Evolutionary conservation across 2,888 invertebrate genomes (phyloP).

Genomic region (Diadromus collaris): DNA sequence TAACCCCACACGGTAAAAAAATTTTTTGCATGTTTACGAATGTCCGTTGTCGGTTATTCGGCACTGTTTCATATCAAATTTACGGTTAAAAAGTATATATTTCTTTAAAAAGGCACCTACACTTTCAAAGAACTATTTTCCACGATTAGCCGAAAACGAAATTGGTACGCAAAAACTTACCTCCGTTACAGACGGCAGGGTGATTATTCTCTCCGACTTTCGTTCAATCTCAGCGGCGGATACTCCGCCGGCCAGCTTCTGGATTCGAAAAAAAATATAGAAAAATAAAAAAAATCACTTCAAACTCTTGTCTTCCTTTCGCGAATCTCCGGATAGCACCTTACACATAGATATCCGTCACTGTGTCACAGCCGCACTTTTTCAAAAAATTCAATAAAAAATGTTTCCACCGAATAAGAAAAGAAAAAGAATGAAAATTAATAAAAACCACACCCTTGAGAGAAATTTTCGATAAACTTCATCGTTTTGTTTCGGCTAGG

Average conservation of each 20-base stretch:
- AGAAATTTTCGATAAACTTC: slow-evolving; percentile 29
- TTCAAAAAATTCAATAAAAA: slow-evolving; percentile 16
- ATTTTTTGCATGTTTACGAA: neutral
- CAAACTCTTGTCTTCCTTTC: neutral
- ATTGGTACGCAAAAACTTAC: slow-evolving; percentile 65
- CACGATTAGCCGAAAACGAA: neutral
- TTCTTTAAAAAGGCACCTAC: neutral
- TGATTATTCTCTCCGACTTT: slow-evolving; percentile 65
- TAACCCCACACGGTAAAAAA: neutral
- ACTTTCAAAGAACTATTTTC: neutral
- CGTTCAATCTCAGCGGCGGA: slow-evolving; percentile 59
- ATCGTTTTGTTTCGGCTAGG: slow-evolving; percentile 1
- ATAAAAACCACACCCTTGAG: slow-evolving; percentile 2
- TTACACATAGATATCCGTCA: slow-evolving; percentile 18
- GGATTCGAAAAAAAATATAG: neutral
- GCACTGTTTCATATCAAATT: neutral
- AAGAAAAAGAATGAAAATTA: neutral
- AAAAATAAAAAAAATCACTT: neutral
- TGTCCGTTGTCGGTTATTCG: neutral
- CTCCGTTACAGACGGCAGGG: slow-evolving; percentile 76
- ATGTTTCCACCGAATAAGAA: neutral
- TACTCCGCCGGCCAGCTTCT: slow-evolving; percentile 43
- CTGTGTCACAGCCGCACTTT: slow-evolving; percentile 18
- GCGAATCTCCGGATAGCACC: slow-evolving; percentile 14
- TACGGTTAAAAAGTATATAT: neutral